phyloP scores from a whole-genome alignment of 2,797 vertebrate genomes.

The Sebastes cheni region DNA sequence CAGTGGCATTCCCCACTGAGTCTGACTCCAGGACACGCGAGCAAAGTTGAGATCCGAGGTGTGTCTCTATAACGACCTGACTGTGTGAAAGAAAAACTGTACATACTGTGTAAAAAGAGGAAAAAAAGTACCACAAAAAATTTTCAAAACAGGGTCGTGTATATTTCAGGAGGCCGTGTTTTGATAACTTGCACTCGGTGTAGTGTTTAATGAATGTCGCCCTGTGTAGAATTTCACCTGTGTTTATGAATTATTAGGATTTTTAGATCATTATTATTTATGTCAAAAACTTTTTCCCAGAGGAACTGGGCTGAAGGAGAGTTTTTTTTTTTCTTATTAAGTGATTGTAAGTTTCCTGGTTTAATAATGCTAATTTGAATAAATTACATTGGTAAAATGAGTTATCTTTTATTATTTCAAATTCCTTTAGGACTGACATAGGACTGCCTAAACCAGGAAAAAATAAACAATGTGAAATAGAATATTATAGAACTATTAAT shows the following conservation, averaged over 20 bases:
- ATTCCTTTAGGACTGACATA: conserved; percentile 60
- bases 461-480: conserved; percentile 66
- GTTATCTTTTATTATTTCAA: conserved; percentile 75
- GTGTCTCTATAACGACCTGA: conserved; percentile 81
- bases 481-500: conserved; percentile 77
- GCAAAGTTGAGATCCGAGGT: conserved; percentile 55
- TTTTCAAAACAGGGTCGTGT: conserved; percentile 91
- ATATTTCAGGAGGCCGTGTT: conserved; percentile 91
- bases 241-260: conserved; percentile 92
- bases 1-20: conserved; percentile 36
- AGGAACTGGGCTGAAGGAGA: conserved; percentile 84
- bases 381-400: conserved; percentile 78
- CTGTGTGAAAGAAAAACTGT: conserved; percentile 93
- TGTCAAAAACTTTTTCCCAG: conserved; percentile 88
- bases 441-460: conserved; percentile 54
- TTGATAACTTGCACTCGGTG: conserved; percentile 96
- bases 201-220: conserved; percentile 97
- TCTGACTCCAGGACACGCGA: conserved; percentile 59
- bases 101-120: conserved; percentile 88
- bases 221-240: conserved; percentile 93
- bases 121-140: conserved; percentile 64
- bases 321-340: conserved; percentile 88
- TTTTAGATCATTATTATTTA: conserved; percentile 99
- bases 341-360: conserved; percentile 91
- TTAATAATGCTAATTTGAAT: conserved; percentile 86